Evolutionary conservation across 2,113 vertebrate species (phyloP).

Genomic region (Oryzias celebensis): DNA sequence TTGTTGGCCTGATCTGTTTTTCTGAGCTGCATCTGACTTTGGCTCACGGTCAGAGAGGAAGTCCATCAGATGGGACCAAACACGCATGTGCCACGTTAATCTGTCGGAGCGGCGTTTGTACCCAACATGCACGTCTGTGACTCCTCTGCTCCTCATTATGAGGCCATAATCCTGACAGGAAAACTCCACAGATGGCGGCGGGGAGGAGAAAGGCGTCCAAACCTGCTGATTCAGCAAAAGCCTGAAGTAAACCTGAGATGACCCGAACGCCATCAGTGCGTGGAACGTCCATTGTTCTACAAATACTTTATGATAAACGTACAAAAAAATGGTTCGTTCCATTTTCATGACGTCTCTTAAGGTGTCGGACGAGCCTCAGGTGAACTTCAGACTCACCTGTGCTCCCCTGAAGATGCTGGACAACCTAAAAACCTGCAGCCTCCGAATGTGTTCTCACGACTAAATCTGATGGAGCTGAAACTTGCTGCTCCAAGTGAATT

Average conservation of each 20-base stretch:
- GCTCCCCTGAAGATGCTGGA: no score
- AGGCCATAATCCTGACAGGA: slow-evolving; percentile 63
- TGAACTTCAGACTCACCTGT: no score
- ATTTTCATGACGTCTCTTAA: no score
- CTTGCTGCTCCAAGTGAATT: no score
- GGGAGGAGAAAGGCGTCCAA: slow-evolving; percentile 27
- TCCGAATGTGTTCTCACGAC: no score
- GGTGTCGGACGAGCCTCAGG: no score
- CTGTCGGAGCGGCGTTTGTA: slow-evolving; percentile 28
- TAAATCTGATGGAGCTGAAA: no score
- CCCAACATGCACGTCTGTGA: slow-evolving; percentile 27
- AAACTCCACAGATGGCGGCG: slow-evolving; percentile 32
- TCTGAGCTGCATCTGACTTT: slow-evolving; percentile 19
- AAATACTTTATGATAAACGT: no score
- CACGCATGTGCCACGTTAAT: slow-evolving; percentile 61
- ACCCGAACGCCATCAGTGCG: no score
- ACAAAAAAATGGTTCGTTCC: no score
- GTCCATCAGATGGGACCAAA: slow-evolving; percentile 46
- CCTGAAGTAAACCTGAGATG: slow-evolving; percentile 45
- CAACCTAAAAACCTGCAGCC: no score
- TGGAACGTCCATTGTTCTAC: no score
- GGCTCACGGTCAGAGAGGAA: slow-evolving; percentile 22
- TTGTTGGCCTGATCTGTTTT: slow-evolving; percentile 41
- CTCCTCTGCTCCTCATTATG: slow-evolving; percentile 67
- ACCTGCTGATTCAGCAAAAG: slow-evolving; percentile 45